These are phyloP conservation scores for Halichondria panicea DNA, from an alignment of 37 sponge, comb jelly and placozoan species.

Conservation along the genomic window DNA sequence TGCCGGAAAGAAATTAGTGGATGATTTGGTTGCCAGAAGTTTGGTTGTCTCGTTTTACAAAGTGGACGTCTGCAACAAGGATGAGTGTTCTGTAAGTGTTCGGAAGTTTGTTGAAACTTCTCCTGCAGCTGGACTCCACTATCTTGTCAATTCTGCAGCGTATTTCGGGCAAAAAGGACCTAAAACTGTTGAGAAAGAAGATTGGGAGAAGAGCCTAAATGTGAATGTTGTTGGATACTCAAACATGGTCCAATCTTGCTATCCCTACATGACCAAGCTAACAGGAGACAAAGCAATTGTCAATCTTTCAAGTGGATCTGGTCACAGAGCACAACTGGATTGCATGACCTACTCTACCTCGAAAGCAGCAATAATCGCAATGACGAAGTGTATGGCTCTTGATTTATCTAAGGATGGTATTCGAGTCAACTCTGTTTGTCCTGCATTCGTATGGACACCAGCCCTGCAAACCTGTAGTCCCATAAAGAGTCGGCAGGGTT, in stretches of 20 bases:
- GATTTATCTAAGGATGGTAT: conserved; percentile 71
- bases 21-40: conserved; percentile 9
- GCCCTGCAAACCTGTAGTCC: no score
- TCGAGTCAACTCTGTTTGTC: conserved; percentile 82
- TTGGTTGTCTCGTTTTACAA: conserved; percentile 17
- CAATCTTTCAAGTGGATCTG: conserved; percentile 75
- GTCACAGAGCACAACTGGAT: conserved; percentile 64
- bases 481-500: conserved; percentile 78
- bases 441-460: conserved; percentile 88
- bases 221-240: conserved; percentile 86
- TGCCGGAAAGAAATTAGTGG: conserved; percentile 46
- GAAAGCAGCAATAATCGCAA: conserved; percentile 73
- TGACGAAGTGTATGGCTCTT: conserved; percentile 86
- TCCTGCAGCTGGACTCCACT: conserved; percentile 47
- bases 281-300: conserved; percentile 47
- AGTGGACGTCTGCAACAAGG: conserved; percentile 77
- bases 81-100: conserved; percentile 56
- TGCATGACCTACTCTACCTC: conserved; percentile 81
- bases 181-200: conserved; percentile 53
- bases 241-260: conserved; percentile 83
- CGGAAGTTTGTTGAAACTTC: conserved; percentile 40
- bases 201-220: conserved; percentile 84
- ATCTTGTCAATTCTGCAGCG: conserved; percentile 77
- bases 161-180: conserved; percentile 81
- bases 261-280: conserved; percentile 55